Conservation (phyloP, 1,140 invertebrate genomes). For the Tetramorium alpestre region DNA sequence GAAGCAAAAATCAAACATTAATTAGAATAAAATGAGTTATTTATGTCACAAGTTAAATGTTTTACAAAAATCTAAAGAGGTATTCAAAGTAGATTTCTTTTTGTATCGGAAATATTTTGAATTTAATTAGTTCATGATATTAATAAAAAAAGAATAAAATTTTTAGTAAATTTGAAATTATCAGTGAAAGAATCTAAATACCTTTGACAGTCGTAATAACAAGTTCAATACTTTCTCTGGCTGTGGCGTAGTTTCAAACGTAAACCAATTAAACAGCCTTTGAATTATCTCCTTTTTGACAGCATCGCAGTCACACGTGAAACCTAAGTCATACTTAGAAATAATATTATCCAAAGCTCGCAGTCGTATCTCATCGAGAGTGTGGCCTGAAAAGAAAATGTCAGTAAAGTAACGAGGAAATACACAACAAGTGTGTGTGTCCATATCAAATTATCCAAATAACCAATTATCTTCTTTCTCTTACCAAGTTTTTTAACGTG, state of each 20-base stretch:
- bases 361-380: constrained; percentile 81
- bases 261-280: constrained; percentile 84
- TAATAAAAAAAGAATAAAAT: neutral
- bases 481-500: constrained; percentile 70
- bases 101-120: neutral
- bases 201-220: constrained; percentile 80
- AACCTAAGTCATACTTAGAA: constrained; percentile 82
- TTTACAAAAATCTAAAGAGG: neutral
- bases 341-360: constrained; percentile 82
- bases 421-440: neutral
- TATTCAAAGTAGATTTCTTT: neutral
- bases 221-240: constrained; percentile 82
- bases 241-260: constrained; percentile 75
- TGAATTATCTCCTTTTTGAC: constrained; percentile 81
- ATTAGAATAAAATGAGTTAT: neutral
- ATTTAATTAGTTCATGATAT: neutral
- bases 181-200: constrained; percentile 66
- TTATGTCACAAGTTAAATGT: neutral
- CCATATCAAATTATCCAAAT: neutral
- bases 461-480: neutral
- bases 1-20: neutral
- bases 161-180: neutral
- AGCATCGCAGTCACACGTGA: constrained; percentile 80
- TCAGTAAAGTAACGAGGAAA: neutral
- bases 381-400: constrained; percentile 77